These are phyloP conservation scores for Phylloscopus collybita DNA, from an alignment of 2,797 vertebrate species.

Conservation along the genomic window DNA sequence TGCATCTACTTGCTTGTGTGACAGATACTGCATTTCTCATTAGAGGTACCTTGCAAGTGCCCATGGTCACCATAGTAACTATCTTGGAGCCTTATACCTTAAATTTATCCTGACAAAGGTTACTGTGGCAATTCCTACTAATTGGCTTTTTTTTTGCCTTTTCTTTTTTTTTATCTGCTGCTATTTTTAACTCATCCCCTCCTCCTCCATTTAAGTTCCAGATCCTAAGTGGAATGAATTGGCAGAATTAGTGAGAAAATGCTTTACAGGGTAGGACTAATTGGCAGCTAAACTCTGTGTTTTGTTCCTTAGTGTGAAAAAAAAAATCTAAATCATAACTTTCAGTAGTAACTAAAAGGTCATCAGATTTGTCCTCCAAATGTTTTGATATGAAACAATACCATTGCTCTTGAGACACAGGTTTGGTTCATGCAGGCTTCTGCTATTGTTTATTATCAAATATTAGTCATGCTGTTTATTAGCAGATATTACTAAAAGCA, in stretches of 20 bases:
- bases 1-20: constrained; percentile 47
- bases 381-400: not conserved
- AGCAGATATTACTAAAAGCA: not conserved
- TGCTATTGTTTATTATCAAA: not conserved
- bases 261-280: not conserved
- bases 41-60: constrained; percentile 62
- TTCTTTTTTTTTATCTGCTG: not conserved
- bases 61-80: constrained; percentile 70
- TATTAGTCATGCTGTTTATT: constrained; percentile 18
- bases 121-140: constrained; percentile 71
- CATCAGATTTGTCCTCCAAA: not conserved
- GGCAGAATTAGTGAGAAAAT: not conserved
- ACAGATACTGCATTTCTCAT: constrained; percentile 67
- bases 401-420: not conserved
- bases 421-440: not conserved
- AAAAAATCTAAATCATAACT: not conserved
- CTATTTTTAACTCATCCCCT: constrained; percentile 58
- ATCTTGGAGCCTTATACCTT: constrained; percentile 60
- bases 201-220: not conserved
- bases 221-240: constrained; percentile 22
- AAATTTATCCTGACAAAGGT: constrained; percentile 73
- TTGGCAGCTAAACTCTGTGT: not conserved
- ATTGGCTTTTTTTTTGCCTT: constrained; percentile 30
- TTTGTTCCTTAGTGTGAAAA: not conserved
- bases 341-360: not conserved